Evolutionary conservation across 1,140 invertebrate species (phyloP).

Genomic region (Archegozetes longisetosus): DNA sequence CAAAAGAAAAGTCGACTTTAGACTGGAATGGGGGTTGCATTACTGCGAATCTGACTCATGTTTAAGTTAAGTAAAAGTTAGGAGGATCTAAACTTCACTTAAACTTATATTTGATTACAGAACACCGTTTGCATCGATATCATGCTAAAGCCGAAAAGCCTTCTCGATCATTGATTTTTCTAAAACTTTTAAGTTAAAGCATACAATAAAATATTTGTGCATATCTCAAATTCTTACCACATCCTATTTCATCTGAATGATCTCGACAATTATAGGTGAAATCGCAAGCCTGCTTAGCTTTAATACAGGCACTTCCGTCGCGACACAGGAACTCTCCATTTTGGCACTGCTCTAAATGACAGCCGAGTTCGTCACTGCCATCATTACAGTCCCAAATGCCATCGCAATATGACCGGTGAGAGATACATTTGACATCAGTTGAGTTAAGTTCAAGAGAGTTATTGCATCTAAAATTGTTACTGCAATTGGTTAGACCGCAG

Average conservation of each 20-base stretch:
- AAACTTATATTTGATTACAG: no score
- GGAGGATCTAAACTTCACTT: no score
- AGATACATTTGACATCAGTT: slow-evolving; percentile 41
- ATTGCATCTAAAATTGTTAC: slow-evolving; percentile 2
- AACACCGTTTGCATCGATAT: no score
- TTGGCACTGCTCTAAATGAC: slow-evolving; percentile 35
- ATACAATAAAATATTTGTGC: background rate
- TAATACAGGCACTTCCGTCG: slow-evolving; percentile 19
- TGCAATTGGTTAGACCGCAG: slow-evolving; percentile 12
- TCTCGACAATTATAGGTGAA: slow-evolving; percentile 20
- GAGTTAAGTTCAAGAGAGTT: background rate
- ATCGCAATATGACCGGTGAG: slow-evolving; percentile 53
- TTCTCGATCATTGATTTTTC: no score
- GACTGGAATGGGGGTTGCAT: no score
- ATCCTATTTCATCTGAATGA: slow-evolving; percentile 39
- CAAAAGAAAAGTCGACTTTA: no score
- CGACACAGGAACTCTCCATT: slow-evolving; percentile 18
- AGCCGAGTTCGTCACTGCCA: slow-evolving; percentile 60
- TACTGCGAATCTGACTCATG: no score
- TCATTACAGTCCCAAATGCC: slow-evolving; percentile 54
- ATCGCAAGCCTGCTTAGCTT: slow-evolving; percentile 18
- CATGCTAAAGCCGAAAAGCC: no score
- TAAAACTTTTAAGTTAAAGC: no score
- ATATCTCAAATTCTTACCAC: slow-evolving; percentile 17
- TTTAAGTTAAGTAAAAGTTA: background rate